Evolutionary conservation across 2,797 vertebrate species (phyloP).

Genomic region (Sebastes trivittatus): DNA sequence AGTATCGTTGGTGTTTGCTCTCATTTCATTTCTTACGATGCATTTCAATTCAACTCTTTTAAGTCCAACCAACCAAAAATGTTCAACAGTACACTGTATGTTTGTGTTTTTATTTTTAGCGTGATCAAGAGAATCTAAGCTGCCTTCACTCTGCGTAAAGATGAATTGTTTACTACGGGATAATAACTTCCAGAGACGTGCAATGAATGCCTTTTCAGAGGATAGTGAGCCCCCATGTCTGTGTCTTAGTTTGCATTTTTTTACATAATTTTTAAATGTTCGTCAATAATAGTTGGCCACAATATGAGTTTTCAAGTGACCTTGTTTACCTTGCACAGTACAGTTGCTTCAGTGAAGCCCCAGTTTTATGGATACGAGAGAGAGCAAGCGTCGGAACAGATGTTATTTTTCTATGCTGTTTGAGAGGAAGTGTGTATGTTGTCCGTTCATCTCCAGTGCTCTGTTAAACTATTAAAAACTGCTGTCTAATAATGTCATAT

Average conservation of each 20-base stretch:
- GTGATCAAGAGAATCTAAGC: conserved; percentile 37
- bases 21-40: conserved; percentile 17
- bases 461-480: conserved; percentile 47
- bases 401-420: conserved; percentile 80
- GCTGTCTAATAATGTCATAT: conserved; percentile 41
- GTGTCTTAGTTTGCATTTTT: conserved; percentile 42
- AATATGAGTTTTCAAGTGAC: conserved; percentile 76
- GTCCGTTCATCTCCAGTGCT: conserved; percentile 42
- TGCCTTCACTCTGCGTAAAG: conserved; percentile 59
- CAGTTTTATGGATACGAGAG: conserved; percentile 38
- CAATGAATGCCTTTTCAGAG: conserved; percentile 56
- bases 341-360: conserved; percentile 76
- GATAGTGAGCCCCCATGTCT: background rate
- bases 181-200: conserved; percentile 51
- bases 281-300: conserved; percentile 36
- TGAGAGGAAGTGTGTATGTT: conserved; percentile 46
- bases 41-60: conserved; percentile 2
- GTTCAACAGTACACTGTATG: conserved; percentile 9
- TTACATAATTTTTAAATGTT: conserved; percentile 28
- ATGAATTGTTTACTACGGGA: conserved; percentile 54
- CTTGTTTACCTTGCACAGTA: conserved; percentile 77
- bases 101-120: conserved; percentile 27
- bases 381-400: conserved; percentile 40
- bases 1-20: conserved; percentile 12
- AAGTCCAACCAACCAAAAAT: conserved; percentile 7